phyloP scores from a whole-genome alignment of 2,888 invertebrate species.

The Thyatira batis region DNA sequence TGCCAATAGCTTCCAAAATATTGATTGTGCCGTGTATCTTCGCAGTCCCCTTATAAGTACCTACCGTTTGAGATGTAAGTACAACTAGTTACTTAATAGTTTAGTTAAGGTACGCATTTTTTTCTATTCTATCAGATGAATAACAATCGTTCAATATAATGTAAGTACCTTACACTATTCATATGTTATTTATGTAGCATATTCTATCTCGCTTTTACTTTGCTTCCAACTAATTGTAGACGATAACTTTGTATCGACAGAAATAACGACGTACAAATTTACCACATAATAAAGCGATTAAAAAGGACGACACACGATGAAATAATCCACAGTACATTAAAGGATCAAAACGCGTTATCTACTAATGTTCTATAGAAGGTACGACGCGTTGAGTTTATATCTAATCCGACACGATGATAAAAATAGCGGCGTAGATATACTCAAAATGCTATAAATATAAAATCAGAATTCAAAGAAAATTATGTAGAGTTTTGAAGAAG shows the following conservation, averaged over 20 bases:
- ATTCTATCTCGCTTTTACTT: neutral
- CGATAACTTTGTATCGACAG: neutral
- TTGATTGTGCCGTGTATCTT: too few relatives aligned
- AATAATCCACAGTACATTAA: constrained; percentile 31
- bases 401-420: neutral
- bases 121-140: neutral
- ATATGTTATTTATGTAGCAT: neutral
- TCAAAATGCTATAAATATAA: neutral
- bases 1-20: constrained; percentile 14
- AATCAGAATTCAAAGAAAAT: neutral
- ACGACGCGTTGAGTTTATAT: constrained; percentile 1
- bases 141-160: neutral
- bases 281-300: constrained; percentile 15
- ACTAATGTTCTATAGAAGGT: constrained; percentile 24
- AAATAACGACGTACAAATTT: neutral
- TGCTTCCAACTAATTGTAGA: neutral
- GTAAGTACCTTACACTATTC: neutral
- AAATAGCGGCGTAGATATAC: neutral
- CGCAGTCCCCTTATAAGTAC: neutral
- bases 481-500: neutral
- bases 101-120: too few relatives aligned
- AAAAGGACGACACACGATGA: constrained; percentile 19
- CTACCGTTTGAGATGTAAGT: too few relatives aligned
- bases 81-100: too few relatives aligned
- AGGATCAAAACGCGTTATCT: constrained; percentile 27